Evolutionary conservation across 2,797 vertebrate genomes (phyloP), one percentile per base, ranked within the genome.

Genomic region (Cygnus olor): DNA sequence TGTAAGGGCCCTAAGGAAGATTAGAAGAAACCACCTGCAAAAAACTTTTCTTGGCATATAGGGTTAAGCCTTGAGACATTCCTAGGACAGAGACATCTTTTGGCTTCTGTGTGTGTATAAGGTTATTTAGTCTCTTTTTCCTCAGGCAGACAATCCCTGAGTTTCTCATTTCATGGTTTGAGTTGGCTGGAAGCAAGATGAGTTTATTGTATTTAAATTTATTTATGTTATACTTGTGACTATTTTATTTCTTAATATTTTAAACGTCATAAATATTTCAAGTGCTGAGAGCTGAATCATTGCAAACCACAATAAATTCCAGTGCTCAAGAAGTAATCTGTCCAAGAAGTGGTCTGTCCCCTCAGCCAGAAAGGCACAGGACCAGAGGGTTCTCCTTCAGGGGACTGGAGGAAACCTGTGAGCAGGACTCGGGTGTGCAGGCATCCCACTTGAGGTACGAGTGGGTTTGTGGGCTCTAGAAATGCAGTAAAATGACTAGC

Each of bases 161-260:
- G 69, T 89, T 89, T 92, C 64, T 80, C 27, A 53, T 94, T 92
- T 80, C 57, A 64, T 57, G 60, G 66, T 84, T 81, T 94, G 51
- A 7, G 0, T 85, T 92, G 85, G 76, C 79, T 76, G 58, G 38
- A 76, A 88, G 45, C 42, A 77, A 83, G 71, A 76, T 27, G 27
- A 85, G 36, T 87, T 80, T 77, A 54, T 89, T 90, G 56, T 84
- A 84, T 89, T 94, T 88, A 79, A 89, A 95, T 90, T 69, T 93
- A 83, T 84, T 92, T 94, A 70, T 20, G 2, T 94, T 88, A 80
- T 89, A 89, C 19, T 90, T 66, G 11, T 73, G 63, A 56, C 63
- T 95, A 88, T 93, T 91, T 20, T 86, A 72, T 93, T 94, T 92
- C 88, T 92, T 89, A 78, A 58, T 85, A 93, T 89, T 96, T 85